These are phyloP conservation scores for Liopterus haemorrhoidalis DNA, from an alignment of 2,888 invertebrate genomes.

Conservation along the genomic window DNA sequence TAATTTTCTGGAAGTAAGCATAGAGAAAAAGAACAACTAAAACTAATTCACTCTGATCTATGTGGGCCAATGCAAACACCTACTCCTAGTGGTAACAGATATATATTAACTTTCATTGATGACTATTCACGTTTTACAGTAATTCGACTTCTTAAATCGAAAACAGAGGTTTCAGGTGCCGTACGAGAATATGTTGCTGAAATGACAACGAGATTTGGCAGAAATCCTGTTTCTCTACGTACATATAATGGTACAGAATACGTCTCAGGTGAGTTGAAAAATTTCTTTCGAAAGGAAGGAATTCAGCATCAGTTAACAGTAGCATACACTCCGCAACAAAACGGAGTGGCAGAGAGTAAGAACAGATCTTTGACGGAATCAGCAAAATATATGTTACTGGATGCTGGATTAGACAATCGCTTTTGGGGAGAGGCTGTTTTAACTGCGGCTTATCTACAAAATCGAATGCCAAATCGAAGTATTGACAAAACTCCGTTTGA, in stretches of 20 bases:
- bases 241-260: constrained; percentile 34
- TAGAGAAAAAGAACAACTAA: constrained; percentile 6
- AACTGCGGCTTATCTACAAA: constrained; percentile 12
- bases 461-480: constrained; percentile 3
- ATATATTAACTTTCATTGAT: constrained; percentile 40
- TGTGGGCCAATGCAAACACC: constrained; percentile 37
- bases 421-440: constrained; percentile 35
- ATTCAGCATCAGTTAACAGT: constrained; percentile 36
- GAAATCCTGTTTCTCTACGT: constrained; percentile 27
- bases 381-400: constrained; percentile 28
- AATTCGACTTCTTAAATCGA: constrained; percentile 37
- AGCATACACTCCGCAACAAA: constrained; percentile 38
- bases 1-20: constrained; percentile 8
- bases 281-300: constrained; percentile 28
- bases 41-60: constrained; percentile 30
- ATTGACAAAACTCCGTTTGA: constrained; percentile 35
- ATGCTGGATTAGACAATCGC: constrained; percentile 26
- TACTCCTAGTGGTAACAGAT: constrained; percentile 36
- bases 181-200: constrained; percentile 31
- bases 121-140: constrained; percentile 26
- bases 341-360: constrained; percentile 36
- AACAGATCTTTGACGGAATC: constrained; percentile 26
- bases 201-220: constrained; percentile 31
- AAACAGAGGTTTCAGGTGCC: constrained; percentile 33
- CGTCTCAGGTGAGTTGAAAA: constrained; percentile 17